Evolutionary conservation across 2,797 vertebrate genomes (phyloP).

Genomic region (Amniataba percoides): DNA sequence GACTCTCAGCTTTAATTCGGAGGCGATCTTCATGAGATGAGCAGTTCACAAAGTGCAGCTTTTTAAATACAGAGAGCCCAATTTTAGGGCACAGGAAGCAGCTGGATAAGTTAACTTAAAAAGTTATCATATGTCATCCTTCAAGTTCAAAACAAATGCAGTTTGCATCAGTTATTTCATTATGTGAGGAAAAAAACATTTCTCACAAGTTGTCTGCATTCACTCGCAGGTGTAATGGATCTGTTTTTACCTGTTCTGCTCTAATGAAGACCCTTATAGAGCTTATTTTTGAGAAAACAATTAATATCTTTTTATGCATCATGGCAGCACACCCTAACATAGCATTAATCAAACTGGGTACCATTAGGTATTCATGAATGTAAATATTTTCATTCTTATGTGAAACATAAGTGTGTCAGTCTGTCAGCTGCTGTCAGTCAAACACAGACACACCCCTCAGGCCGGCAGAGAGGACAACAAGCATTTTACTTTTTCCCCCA

Average conservation of each 20-base stretch:
- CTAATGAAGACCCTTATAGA: background rate
- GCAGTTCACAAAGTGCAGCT: background rate
- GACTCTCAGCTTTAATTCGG: slow-evolving; percentile 5
- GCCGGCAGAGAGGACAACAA: background rate
- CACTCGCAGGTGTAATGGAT: background rate
- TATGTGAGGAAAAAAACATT: background rate
- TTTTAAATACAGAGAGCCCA: background rate
- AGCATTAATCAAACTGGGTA: background rate
- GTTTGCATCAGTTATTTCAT: background rate
- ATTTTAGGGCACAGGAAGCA: background rate
- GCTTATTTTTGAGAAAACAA: too few relatives aligned
- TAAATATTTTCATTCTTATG: background rate
- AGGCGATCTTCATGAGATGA: slow-evolving; percentile 1
- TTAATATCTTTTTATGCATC: background rate
- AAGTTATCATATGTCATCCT: background rate
- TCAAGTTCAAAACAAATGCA: slow-evolving; percentile 10
- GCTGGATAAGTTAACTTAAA: slow-evolving; percentile 7
- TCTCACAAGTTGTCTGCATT: background rate
- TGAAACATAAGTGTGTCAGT: background rate
- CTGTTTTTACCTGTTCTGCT: background rate
- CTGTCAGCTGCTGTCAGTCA: background rate
- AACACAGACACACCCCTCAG: background rate
- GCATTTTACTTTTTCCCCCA: background rate
- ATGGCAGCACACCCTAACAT: background rate
- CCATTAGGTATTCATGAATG: background rate